A percentile compares a stretch with the other conserved stretches of the same genome.
Conservation (phyloP, 2,888 invertebrate species). For the Acanthoscelides obtectus region DNA sequence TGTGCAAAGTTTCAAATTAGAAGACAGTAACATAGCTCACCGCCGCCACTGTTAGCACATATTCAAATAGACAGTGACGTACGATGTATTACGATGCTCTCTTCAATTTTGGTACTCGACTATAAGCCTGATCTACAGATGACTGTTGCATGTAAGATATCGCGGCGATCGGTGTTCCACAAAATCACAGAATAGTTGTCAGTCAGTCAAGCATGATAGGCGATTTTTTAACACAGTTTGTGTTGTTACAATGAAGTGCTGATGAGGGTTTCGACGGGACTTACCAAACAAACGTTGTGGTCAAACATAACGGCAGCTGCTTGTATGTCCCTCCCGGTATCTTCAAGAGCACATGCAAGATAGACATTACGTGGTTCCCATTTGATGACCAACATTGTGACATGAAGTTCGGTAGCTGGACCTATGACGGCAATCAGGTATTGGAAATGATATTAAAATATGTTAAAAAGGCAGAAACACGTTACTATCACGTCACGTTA, state of each 20-base stretch:
- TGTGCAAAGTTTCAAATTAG: no score
- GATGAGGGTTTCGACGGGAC: slow-evolving; percentile 99
- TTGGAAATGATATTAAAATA: slow-evolving; percentile 17
- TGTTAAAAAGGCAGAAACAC: no score
- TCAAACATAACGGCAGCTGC: slow-evolving; percentile 96
- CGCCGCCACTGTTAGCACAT: no score
- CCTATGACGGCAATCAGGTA: slow-evolving; percentile 97
- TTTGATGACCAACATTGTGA: slow-evolving; percentile 99
- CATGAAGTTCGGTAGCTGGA: slow-evolving; percentile 99
- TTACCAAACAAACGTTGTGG: slow-evolving; percentile 99
- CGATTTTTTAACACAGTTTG: slow-evolving; percentile 40
- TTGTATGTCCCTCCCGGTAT: slow-evolving; percentile 99
- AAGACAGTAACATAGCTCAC: no score
- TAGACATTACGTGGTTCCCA: slow-evolving; percentile 99
- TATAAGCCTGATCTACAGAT: no score
- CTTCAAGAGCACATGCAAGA: slow-evolving; percentile 99
- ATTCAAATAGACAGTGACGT: not conserved
- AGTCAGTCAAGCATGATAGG: not conserved
- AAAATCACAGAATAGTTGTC: not conserved
- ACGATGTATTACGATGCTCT: not conserved
- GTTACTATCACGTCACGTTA: no score
- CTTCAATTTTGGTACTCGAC: no score
- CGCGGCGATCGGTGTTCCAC: not conserved
- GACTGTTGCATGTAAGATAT: not conserved
- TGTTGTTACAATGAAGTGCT: slow-evolving; percentile 68